A percentile compares a stretch with the other conserved stretches of the same genome.
Evolutionary conservation across 2,888 invertebrate species (phyloP).

Genomic region (Drosophila anomalata): DNA sequence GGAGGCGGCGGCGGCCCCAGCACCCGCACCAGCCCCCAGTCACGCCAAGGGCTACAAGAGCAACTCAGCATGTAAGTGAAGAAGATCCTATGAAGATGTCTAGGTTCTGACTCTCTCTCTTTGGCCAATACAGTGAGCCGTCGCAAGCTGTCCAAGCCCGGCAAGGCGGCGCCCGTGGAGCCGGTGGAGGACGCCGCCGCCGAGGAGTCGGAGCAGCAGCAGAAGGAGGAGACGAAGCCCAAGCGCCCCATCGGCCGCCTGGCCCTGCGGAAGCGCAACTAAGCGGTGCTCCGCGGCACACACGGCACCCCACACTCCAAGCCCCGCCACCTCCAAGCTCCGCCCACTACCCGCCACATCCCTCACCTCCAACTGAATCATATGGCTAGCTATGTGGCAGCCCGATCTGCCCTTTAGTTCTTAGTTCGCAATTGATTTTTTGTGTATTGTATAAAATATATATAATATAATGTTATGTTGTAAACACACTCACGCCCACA

Average conservation of each 20-base stretch:
- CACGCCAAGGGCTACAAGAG: constrained; percentile 78
- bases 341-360: background rate
- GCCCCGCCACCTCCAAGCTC: background rate
- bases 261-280: constrained; percentile 81
- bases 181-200: constrained; percentile 70
- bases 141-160: constrained; percentile 77
- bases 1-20: constrained; percentile 64
- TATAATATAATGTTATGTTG: constrained; percentile 54
- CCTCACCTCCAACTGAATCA: constrained; percentile 40
- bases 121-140: constrained; percentile 69
- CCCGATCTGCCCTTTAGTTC: constrained; percentile 72
- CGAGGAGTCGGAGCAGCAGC: constrained; percentile 78
- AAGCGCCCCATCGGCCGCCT: constrained; percentile 81
- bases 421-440: constrained; percentile 69
- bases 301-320: background rate
- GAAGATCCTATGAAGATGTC: background rate
- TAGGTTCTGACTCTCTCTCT: background rate
- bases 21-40: constrained; percentile 74
- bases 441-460: constrained; percentile 48
- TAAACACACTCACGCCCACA: constrained; percentile 31
- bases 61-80: constrained; percentile 79
- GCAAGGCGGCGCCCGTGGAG: constrained; percentile 73
- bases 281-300: constrained; percentile 27
- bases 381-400: constrained; percentile 75
- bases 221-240: constrained; percentile 79